These are phyloP conservation scores for Characodon lateralis DNA, from an alignment of 2,797 vertebrate genomes.

Conservation along the genomic window DNA sequence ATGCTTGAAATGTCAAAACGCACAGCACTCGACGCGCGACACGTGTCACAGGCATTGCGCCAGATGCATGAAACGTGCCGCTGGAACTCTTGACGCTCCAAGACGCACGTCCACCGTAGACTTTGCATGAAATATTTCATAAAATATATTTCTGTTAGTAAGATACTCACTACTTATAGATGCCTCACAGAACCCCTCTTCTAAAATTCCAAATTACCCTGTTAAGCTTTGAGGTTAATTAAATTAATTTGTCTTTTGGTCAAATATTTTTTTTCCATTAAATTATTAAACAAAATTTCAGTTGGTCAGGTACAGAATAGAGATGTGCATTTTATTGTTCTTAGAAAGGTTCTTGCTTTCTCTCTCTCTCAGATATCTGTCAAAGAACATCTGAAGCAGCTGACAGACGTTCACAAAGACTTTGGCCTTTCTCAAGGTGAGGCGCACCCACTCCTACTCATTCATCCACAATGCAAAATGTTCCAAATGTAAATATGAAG, in stretches of 20 bases:
- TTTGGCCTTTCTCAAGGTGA: constrained; percentile 92
- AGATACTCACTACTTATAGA: neutral
- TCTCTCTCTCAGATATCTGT: constrained; percentile 83
- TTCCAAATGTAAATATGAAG: neutral
- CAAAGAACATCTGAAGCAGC: constrained; percentile 90
- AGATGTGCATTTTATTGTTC: neutral
- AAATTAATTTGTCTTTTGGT: neutral
- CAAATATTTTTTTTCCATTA: neutral
- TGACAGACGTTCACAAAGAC: constrained; percentile 92
- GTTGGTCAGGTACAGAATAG: neutral
- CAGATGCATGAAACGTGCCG: too few relatives aligned
- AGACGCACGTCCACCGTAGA: too few relatives aligned
- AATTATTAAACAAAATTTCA: neutral
- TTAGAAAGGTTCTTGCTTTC: neutral
- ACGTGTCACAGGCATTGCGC: too few relatives aligned
- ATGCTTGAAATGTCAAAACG: too few relatives aligned
- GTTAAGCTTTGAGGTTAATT: neutral
- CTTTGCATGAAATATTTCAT: neutral
- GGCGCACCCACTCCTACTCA: constrained; percentile 43
- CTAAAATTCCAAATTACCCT: neutral
- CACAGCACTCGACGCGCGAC: too few relatives aligned
- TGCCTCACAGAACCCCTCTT: neutral
- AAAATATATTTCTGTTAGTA: neutral
- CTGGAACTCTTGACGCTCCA: too few relatives aligned
- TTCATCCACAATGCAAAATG: neutral